Conservation (phyloP, 2,113 vertebrate species). For the Amblyopsis rosae region DNA sequence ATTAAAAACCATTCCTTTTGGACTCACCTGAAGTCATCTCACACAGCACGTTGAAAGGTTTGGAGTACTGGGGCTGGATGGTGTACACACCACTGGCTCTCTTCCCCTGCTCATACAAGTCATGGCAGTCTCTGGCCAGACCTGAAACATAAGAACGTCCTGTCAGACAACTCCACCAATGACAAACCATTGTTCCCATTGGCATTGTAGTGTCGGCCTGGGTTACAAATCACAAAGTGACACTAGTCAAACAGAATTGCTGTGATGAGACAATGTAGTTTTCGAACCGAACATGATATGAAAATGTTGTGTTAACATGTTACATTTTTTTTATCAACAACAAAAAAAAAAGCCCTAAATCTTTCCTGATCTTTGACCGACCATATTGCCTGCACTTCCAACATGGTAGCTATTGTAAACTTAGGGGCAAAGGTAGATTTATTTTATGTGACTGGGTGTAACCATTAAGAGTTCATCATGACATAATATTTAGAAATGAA, state of each 20-base stretch:
- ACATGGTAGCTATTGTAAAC: slow-evolving; percentile 15
- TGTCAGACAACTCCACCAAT: not conserved
- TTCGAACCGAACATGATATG: too few species aligned
- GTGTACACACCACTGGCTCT: slow-evolving; percentile 77
- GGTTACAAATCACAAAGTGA: too few species aligned
- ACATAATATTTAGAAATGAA: not conserved
- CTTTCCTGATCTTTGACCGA: slow-evolving; percentile 55
- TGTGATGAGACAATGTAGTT: too few species aligned
- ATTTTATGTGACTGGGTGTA: not conserved
- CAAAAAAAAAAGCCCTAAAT: slow-evolving; percentile 7
- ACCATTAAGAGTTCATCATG: not conserved
- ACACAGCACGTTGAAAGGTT: slow-evolving; percentile 81
- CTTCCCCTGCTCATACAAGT: slow-evolving; percentile 78
- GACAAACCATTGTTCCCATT: not conserved
- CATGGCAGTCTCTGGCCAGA: slow-evolving; percentile 76
- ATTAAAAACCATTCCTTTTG: not conserved
- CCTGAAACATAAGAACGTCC: slow-evolving; percentile 53
- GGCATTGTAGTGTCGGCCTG: not conserved
- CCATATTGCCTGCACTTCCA: slow-evolving; percentile 35
- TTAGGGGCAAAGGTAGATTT: slow-evolving; percentile 50
- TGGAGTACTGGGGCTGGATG: slow-evolving; percentile 77
- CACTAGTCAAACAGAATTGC: too few species aligned
- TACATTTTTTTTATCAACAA: too few species aligned
- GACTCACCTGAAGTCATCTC: slow-evolving; percentile 81
- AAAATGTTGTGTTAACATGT: too few species aligned